Evolutionary conservation across 2,888 invertebrate genomes (phyloP), one percentile per base, ranked within the genome.

Genomic region (Asteroscopus sphinx): DNA sequence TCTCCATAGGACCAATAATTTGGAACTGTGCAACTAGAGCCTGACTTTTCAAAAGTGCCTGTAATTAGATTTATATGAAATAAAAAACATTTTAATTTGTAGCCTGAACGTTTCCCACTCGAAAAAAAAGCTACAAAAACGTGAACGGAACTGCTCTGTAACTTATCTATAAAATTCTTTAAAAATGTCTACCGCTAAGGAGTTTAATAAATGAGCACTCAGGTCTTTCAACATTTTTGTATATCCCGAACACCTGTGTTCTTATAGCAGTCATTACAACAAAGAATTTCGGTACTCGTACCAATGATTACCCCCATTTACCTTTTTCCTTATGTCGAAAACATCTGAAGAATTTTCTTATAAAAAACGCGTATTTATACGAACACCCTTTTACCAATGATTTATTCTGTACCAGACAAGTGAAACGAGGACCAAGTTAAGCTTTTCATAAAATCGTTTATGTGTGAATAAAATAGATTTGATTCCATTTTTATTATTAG

Each of bases 341-440:
- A 36, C 21, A 6, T 4, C 17, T 25, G 3, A 13, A 28, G 37
- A 13, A 9, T 26, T 26, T 58, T 9, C 11, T 35, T 0, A 5
- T 2, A 15, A 28, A 41, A 32, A 35, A 26, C 4, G 11, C 0
- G 11, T 5, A 39, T 32, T 33, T 8, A 1, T 11, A 11, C 7
- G 36, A n/a, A 15, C 8, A 42, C 32, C 28, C 15, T 56, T 28
- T 59, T 42, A 39, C 8, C 4, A 4, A 33, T 28, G 26, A 37
- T 37, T 42, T 36, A 39, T 42, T 32, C 21, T 12, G n/a, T 13
- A 15, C 3, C 0, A 12, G 5, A 2, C 17, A 60, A 13, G 0
- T 4, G 7, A 17, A 26, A 25, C n/a, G 7, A 26, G n/a, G 28
- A 30, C 25, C 28, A n/a, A 0, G 11, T 9, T 4, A 17, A n/a